Base-by-base conservation (phyloP, 2,113 vertebrate genomes). In the Himantopus leucocephalus region DNA sequence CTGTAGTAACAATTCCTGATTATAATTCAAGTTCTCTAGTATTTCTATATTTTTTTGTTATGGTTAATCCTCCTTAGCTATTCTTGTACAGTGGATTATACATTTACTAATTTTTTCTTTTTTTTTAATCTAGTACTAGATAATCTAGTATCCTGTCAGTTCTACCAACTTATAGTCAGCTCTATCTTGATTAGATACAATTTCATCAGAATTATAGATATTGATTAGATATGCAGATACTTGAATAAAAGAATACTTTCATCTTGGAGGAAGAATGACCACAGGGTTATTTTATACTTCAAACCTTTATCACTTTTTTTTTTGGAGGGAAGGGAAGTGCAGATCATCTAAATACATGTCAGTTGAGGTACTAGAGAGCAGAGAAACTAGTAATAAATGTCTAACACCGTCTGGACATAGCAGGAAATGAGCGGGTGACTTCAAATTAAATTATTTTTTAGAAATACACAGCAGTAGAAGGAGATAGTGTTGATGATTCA, bases 391-490 rank as follows among this genome's bases (percentile, higher is more conserved):
- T 55, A 95, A 53, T 76, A 84, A 91, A 88, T 85, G 59, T 91
- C 60, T 94, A 93, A 90, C n/a, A 35, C 2, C 6, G 53, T 4
- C 81, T 27, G 52, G 64, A 74, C 19, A 6, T 81, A 93, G 93
- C 63, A 97, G 90, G 80, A 97, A 93, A 94, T 85, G 48, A 96
- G 86, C 8, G 3, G n/a, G 60, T 87, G 76, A 93, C 62, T 64
- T 95, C 3, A 92, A 97, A 96, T 90, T 88, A 93, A 91, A 83
- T 66, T 83, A 79, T 76, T 71, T 56, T 88, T 83, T 50, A 89
- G 71, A 97, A 93, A 96, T 35, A 56, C 19, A 58, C 2, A 74
- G 53, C 11, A 60, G 55, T 14, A 53, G 19, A 6, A 78, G 17
- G 17, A 81, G 55, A 71, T 8, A 62, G 14, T 5, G 14, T 3